Evolutionary conservation across 2,797 vertebrate species (phyloP).

Genomic region (Glossophaga mutica): DNA sequence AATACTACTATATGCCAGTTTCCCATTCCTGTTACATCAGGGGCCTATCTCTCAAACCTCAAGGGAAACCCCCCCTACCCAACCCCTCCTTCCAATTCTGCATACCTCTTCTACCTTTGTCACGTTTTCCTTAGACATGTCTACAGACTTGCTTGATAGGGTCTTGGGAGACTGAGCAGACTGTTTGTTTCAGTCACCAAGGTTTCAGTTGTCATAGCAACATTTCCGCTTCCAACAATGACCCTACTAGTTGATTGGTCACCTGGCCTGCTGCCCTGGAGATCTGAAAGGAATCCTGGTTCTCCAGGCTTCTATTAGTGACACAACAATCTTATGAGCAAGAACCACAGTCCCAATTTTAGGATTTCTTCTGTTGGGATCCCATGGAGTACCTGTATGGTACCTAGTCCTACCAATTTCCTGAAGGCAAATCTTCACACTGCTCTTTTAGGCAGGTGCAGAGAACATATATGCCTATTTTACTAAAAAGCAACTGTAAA

Average conservation of each 20-base stretch:
- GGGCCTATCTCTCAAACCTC: background rate
- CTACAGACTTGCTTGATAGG: background rate
- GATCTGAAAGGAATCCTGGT: conserved; percentile 34
- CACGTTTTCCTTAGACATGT: conserved; percentile 43
- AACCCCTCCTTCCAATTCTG: background rate
- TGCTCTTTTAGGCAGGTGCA: background rate
- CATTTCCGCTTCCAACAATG: conserved; percentile 36
- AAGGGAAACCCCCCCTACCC: background rate
- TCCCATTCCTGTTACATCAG: background rate
- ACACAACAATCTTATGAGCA: background rate
- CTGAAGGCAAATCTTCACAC: background rate
- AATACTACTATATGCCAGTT: background rate
- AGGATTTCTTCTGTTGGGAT: conserved; percentile 1
- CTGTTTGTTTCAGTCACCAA: conserved; percentile 48
- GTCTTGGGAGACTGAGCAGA: background rate
- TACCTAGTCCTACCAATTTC: background rate
- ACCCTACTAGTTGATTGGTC: conserved; percentile 43
- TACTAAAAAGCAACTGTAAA: conserved; percentile 16
- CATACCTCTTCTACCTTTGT: conserved; percentile 54
- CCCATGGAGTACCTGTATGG: background rate
- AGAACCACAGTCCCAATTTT: background rate
- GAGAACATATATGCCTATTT: background rate
- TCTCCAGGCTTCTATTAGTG: conserved; percentile 15
- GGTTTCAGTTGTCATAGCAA: conserved; percentile 63
- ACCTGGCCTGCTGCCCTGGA: conserved; percentile 40